A percentile compares a stretch with the other conserved stretches of the same genome.
Conservation (phyloP, 2,797 vertebrate genomes). For the Lycodopsis pacificus region DNA sequence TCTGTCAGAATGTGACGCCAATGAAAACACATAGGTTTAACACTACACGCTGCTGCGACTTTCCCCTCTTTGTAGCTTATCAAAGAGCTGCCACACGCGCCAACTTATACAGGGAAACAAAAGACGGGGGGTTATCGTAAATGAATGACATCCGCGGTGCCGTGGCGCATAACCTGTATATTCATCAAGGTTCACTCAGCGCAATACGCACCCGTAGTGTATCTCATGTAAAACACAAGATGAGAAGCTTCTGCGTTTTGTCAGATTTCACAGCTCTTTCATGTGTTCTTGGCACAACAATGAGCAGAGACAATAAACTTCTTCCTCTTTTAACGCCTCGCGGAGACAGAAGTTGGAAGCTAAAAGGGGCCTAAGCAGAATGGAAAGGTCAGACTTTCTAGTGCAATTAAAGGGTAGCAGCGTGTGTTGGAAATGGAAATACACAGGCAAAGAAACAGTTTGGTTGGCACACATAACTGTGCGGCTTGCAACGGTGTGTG, state of each 20-base stretch:
- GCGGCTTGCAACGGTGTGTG: conserved; percentile 6
- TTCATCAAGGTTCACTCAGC: background rate
- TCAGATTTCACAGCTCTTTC: conserved; percentile 14
- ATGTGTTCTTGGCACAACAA: conserved; percentile 18
- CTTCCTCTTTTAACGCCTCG: background rate
- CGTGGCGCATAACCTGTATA: background rate
- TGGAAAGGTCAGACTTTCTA: conserved; percentile 55
- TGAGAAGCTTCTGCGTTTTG: background rate
- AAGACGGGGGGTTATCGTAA: conserved; percentile 1
- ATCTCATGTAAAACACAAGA: background rate
- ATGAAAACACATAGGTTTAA: conserved; percentile 44
- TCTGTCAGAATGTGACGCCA: conserved; percentile 42
- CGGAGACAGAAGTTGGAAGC: conserved; percentile 14
- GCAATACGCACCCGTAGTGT: background rate
- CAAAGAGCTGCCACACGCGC: conserved; percentile 44
- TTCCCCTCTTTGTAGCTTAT: conserved; percentile 34
- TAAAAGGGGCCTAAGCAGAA: conserved; percentile 15
- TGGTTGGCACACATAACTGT: background rate
- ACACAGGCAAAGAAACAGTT: background rate
- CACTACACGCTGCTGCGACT: conserved; percentile 12
- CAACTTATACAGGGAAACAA: conserved; percentile 1
- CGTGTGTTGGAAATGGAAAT: conserved; percentile 6
- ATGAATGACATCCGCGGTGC: conserved; percentile 6
- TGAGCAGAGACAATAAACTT: conserved; percentile 4
- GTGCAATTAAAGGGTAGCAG: conserved; percentile 30